These are phyloP conservation scores for Andrena bicolor DNA, from an alignment of 2,888 invertebrate genomes.

Conservation along the genomic window DNA sequence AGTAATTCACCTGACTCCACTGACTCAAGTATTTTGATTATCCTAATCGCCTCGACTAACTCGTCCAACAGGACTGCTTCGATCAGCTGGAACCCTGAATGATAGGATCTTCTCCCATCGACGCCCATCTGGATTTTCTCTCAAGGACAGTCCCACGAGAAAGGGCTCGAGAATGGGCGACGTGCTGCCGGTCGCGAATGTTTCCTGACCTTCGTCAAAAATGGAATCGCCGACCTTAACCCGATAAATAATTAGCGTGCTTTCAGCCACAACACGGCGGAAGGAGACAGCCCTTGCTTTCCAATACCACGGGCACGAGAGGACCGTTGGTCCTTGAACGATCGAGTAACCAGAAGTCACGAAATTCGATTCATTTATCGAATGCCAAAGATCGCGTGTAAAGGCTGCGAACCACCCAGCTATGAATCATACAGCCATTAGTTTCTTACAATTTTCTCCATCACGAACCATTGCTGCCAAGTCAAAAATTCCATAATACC, in stretches of 20 bases:
- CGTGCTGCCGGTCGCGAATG: constrained; percentile 10
- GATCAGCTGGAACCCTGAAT: no score
- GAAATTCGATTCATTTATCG: constrained; percentile 59
- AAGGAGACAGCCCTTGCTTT: constrained; percentile 62
- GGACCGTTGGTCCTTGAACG: constrained; percentile 64
- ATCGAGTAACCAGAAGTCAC: constrained; percentile 52
- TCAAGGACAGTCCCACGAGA: not conserved
- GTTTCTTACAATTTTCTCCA: not conserved
- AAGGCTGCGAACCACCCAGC: no score
- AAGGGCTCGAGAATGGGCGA: constrained; percentile 16
- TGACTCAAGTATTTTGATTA: no score
- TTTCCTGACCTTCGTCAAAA: constrained; percentile 68
- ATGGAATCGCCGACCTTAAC: constrained; percentile 69
- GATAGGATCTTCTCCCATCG: not conserved
- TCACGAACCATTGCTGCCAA: no score
- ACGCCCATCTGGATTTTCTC: not conserved
- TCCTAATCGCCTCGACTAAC: no score
- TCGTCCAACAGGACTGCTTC: no score
- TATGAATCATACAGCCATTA: no score
- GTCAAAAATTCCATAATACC: no score
- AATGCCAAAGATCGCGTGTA: no score
- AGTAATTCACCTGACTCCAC: no score
- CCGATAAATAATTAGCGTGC: constrained; percentile 71
- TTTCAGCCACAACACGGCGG: constrained; percentile 63
- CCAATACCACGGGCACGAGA: constrained; percentile 58